phyloP scores from a whole-genome alignment of 2,113 vertebrate genomes.

The Leptocoma aspasia region DNA sequence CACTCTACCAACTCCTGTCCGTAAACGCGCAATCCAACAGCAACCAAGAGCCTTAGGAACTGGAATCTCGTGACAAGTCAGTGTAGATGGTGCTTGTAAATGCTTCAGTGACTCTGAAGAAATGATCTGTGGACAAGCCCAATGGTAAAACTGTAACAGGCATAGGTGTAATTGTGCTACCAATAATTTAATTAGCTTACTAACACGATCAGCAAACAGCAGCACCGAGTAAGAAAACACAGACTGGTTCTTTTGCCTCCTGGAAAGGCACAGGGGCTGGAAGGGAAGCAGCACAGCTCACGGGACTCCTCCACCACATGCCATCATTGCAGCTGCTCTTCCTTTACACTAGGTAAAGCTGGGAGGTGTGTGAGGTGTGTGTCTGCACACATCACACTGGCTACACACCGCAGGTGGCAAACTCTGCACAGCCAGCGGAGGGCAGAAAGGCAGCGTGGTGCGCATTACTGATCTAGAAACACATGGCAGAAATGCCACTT shows the following conservation, averaged over 20 bases:
- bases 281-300: neutral
- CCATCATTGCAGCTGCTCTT: neutral
- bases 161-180: neutral
- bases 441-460: neutral
- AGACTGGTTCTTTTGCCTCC: neutral
- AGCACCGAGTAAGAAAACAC: rapidly evolving
- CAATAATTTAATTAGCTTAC: neutral
- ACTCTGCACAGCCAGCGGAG: too few relatives aligned
- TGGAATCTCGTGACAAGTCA: neutral
- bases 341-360: neutral
- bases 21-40: neutral
- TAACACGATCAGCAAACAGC: neutral
- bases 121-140: rapidly evolving
- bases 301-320: rapidly evolving
- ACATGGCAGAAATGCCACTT: rapidly evolving
- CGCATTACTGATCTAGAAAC: neutral
- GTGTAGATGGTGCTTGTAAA: neutral
- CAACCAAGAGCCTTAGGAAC: neutral
- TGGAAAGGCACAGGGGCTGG: neutral
- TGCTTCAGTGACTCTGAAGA: neutral
- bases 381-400: too few relatives aligned
- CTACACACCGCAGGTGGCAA: too few relatives aligned
- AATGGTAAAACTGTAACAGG: neutral
- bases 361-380: neutral
- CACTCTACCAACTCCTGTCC: neutral